Evolutionary conservation across 2,113 vertebrate genomes (phyloP), one percentile per base, ranked within the genome.

Genomic region (Oryzias celebensis): DNA sequence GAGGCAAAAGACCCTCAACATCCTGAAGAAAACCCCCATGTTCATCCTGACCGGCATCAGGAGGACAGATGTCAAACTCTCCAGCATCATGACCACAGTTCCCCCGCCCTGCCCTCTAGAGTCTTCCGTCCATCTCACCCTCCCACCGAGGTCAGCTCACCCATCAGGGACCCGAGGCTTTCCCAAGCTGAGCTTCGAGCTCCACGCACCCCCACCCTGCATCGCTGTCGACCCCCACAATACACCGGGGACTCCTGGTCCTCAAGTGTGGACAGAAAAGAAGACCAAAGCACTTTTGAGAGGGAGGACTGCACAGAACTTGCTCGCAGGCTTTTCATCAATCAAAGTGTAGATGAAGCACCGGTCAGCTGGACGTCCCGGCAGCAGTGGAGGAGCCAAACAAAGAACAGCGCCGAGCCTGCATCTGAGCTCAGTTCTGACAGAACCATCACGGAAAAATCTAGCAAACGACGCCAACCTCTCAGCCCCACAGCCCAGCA

Each of bases 341-440:
- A 81, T 24, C 89, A 87, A n/a, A 68, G 66, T 5, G 78, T 89
- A 0, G 87, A 86, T 47, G 86, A 88, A 78, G 68, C 85, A 0
- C 90, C 90, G 0, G 75, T 91, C 10, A 92, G 91, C 63, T 91
- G 87, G 90, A 92, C 89, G 0, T 91, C 84, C 48, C 83, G 89
- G 59, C 87, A 91, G 42, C 83, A 86, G 4, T 88, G 84, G 89
- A 82, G 82, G 22, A 77, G 68, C 26, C 54, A 76, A 5, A 52
- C 18, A 5, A 68, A 81, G 44, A 80, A 67, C 45, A 76, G 48
- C 58, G 62, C 64, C 0, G 53, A 49, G 7, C 22, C 59, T 10
- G 67, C 36, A 24, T 45, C 26, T 3, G 64, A 49, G 41, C 56
- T 57, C 6, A 28, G 49, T 10, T 7, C 16, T 0, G 46, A 51